Evolutionary conservation across 1,140 invertebrate genomes (phyloP).

Genomic region (Diorhabda sublineata): DNA sequence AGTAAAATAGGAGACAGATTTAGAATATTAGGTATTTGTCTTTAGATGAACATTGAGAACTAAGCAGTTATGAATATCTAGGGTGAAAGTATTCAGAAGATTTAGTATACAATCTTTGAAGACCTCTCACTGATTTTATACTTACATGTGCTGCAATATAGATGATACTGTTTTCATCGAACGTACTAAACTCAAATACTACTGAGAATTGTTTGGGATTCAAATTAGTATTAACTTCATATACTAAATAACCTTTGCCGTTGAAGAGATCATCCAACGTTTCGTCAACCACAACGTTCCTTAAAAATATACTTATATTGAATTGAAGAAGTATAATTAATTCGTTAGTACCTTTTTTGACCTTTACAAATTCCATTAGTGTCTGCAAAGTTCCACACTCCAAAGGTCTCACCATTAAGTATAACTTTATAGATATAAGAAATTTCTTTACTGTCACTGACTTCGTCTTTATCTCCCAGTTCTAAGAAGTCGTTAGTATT

Average conservation of each 20-base stretch:
- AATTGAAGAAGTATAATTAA: background rate
- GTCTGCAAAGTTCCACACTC: conserved; percentile 81
- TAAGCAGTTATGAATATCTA: too few relatives aligned
- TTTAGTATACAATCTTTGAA: too few relatives aligned
- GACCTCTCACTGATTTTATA: background rate
- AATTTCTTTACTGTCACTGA: background rate
- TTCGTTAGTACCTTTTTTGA: conserved; percentile 62
- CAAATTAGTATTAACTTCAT: conserved; percentile 28
- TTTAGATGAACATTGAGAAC: too few relatives aligned
- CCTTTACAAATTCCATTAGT: conserved; percentile 65
- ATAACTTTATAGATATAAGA: conserved; percentile 38
- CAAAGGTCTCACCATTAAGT: conserved; percentile 72
- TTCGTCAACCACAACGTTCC: conserved; percentile 9
- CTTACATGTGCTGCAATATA: conserved; percentile 71
- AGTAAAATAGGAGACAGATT: too few relatives aligned
- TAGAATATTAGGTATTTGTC: too few relatives aligned
- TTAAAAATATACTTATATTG: background rate
- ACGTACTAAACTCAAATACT: conserved; percentile 76
- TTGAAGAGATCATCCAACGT: conserved; percentile 22
- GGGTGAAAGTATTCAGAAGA: too few relatives aligned
- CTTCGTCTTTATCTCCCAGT: conserved; percentile 23
- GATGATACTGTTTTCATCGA: conserved; percentile 82
- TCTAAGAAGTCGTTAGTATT: conserved; percentile 22
- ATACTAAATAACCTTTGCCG: conserved; percentile 30
- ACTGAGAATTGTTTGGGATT: conserved; percentile 68